Percentiles rank a stretch among this genome's conserved stretches.
Evolutionary conservation across 2,113 vertebrate genomes (phyloP).

Genomic region (Tapirus terrestris): DNA sequence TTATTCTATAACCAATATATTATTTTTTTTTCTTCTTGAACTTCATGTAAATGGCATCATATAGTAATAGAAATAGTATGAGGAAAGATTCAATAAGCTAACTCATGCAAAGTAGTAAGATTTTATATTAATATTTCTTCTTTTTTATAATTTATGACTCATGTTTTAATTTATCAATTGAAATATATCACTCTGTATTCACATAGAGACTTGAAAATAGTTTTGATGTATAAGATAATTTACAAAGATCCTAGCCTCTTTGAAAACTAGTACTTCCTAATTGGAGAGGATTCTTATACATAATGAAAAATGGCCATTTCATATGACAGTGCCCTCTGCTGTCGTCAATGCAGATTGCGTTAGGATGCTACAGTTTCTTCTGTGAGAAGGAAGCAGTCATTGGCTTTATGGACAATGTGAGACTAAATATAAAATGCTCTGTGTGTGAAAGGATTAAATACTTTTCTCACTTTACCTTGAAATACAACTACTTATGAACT

Average conservation of each 20-base stretch:
- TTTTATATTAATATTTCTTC: neutral
- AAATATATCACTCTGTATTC: slow-evolving; percentile 1
- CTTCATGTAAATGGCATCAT: neutral
- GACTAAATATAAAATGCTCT: neutral
- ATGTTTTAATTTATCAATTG: slow-evolving; percentile 22
- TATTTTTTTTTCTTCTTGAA: neutral
- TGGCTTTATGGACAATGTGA: neutral
- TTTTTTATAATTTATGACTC: neutral
- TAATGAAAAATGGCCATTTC: neutral
- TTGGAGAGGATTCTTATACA: neutral
- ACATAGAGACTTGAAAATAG: neutral
- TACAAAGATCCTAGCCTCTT: neutral
- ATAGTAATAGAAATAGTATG: neutral
- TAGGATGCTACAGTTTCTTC: neutral
- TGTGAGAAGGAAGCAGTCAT: neutral
- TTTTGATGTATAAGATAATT: slow-evolving; percentile 10
- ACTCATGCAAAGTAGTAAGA: neutral
- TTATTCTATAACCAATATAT: neutral
- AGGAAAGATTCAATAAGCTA: slow-evolving; percentile 6
- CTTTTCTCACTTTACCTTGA: neutral
- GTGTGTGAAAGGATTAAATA: neutral
- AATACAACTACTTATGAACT: neutral
- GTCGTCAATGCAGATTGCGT: slow-evolving; percentile 17
- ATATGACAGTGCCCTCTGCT: slow-evolving; percentile 56
- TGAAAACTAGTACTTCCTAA: slow-evolving; percentile 7